Base-by-base conservation (phyloP, 2,797 vertebrate species). In the Hippocampus kuda region DNA sequence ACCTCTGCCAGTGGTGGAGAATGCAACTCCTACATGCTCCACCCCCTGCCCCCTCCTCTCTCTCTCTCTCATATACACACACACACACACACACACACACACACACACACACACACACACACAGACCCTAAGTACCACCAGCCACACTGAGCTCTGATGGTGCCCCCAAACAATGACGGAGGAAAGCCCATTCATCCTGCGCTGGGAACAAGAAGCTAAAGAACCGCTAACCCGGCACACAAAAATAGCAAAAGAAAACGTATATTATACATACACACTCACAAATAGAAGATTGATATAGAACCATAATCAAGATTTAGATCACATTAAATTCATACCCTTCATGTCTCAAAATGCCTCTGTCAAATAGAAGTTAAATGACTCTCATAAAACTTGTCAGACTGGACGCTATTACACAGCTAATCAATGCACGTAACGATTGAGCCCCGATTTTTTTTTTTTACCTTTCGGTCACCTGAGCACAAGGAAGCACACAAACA, bases 1-100 rank as follows among this genome's bases (percentile, higher is more conserved):
- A 93, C 92, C 94, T 88, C 84, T 74, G 73, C 87, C 82, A 89
- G 84, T 90, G 88, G 91, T 91, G 79, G 73, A 83, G 75, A 84
- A 86, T 87, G 86, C 77, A 83, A 82, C 89, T 88, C 89, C 83
- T 87, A 82, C 77, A 75, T 84, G 72, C 68, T 75, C 81, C 27
- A 3, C 72, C 57, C 79, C 68, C 71, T 66, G 4, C 38, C 56
- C 56, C 42, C 85, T 80, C 86, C 81, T 76, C 84, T 87, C 79
- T 77, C 83, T 46, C 69, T 78, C 66, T 63, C 57, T 59, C 20
- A 22, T 61, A 56, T n/a, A 6, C 30, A 12, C 60, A 41, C 60
- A 20, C 60, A 22, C 30, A 30, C 30, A 30, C 51, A 22, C 53
- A 24, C 44, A 12, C 44, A 3, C 26, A 13, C 26, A 6, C 56